Percentiles rank a stretch among this genome's conserved stretches.
Conservation (phyloP, 2,113 vertebrate species). For the Halichoerus grypus region DNA sequence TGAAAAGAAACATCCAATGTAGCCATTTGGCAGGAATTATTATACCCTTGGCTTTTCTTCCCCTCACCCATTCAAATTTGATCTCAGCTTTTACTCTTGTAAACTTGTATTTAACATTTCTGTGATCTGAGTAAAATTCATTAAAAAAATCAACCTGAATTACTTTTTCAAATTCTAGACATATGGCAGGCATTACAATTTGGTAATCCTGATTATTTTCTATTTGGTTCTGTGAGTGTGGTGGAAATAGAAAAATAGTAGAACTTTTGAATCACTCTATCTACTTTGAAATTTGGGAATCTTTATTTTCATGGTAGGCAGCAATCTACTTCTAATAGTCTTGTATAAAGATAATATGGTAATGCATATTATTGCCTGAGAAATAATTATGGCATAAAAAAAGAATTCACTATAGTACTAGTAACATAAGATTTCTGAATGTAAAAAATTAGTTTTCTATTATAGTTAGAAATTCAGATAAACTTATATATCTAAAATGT, state of each 20-base stretch:
- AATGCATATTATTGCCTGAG: slow-evolving; percentile 10
- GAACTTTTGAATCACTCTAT: not conserved
- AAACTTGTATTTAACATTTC: slow-evolving; percentile 75
- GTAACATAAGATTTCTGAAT: not conserved
- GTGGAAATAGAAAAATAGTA: slow-evolving; percentile 40
- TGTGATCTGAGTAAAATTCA: not conserved
- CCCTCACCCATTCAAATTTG: not conserved
- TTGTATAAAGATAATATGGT: slow-evolving; percentile 9
- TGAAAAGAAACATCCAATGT: slow-evolving; percentile 46
- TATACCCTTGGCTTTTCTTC: not conserved
- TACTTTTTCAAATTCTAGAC: not conserved
- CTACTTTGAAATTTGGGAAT: slow-evolving; percentile 42
- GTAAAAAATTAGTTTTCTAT: not conserved
- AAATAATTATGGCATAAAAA: not conserved
- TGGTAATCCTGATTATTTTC: slow-evolving; percentile 20
- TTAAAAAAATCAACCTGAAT: not conserved
- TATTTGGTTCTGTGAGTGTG: slow-evolving; percentile 48
- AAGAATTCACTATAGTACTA: not conserved
- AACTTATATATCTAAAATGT: not conserved
- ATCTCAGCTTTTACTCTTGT: slow-evolving; percentile 45
- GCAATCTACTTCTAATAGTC: not conserved
- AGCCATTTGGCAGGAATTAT: not conserved
- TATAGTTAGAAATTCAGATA: slow-evolving; percentile 32
- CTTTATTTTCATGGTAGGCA: not conserved
- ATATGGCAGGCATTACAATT: not conserved